phyloP scores from a whole-genome alignment of 2,113 vertebrate genomes.

The Microtus oregoni region DNA sequence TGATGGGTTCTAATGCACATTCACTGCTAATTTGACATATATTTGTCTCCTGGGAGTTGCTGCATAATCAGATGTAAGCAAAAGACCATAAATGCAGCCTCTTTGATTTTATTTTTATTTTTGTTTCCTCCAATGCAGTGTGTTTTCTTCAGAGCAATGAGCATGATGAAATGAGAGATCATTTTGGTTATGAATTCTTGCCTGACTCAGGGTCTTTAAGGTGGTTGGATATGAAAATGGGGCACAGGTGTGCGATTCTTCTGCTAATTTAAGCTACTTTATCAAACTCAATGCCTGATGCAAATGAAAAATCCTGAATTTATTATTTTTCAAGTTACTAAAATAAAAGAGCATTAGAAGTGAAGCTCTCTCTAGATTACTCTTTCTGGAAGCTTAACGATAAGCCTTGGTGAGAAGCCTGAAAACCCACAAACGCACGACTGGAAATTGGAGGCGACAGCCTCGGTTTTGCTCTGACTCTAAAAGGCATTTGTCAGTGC shows the following conservation, averaged over 20 bases:
- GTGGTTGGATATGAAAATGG: slow-evolving; percentile 76
- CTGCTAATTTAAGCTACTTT: slow-evolving; percentile 77
- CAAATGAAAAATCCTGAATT: slow-evolving; percentile 73
- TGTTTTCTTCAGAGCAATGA: slow-evolving; percentile 66
- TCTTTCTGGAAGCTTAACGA: slow-evolving; percentile 41
- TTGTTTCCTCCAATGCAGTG: slow-evolving; percentile 13
- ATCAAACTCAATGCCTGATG: slow-evolving; percentile 75
- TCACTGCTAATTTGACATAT: slow-evolving; percentile 29
- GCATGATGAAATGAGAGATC: slow-evolving; percentile 63
- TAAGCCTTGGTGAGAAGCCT: background rate
- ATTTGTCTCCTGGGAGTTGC: slow-evolving; percentile 56
- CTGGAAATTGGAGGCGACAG: background rate
- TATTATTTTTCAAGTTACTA: slow-evolving; percentile 66
- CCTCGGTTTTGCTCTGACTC: background rate
- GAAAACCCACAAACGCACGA: background rate
- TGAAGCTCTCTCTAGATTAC: slow-evolving; percentile 40
- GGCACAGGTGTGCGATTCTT: slow-evolving; percentile 82
- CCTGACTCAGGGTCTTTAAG: slow-evolving; percentile 69
- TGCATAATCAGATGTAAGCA: slow-evolving; percentile 53
- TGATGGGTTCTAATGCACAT: slow-evolving; percentile 67
- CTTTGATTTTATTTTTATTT: slow-evolving; percentile 64
- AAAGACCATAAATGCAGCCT: slow-evolving; percentile 50
- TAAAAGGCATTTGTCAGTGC: background rate
- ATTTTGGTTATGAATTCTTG: slow-evolving; percentile 77
- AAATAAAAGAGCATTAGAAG: slow-evolving; percentile 63